A percentile compares a stretch with the other conserved stretches of the same genome.
phyloP scores from a whole-genome alignment of 2,113 vertebrate species.

The Cacatua alba region DNA sequence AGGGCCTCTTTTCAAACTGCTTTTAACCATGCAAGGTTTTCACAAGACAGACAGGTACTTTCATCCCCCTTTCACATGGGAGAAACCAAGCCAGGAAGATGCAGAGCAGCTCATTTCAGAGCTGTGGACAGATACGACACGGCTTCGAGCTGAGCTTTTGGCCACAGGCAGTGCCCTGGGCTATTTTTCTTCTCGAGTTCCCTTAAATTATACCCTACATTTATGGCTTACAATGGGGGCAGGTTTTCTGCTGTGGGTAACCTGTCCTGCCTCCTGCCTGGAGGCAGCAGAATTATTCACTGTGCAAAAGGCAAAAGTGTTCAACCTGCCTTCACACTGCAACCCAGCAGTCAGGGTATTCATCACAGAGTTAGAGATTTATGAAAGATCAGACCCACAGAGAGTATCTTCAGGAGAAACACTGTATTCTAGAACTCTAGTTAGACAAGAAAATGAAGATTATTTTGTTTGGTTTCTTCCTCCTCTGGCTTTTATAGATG shows the following conservation, averaged over 20 bases:
- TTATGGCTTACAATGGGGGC: background rate
- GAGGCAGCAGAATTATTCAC: background rate
- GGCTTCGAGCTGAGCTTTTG: background rate
- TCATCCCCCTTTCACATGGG: background rate
- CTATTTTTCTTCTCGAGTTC: background rate
- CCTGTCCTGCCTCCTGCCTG: background rate
- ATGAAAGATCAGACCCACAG: background rate
- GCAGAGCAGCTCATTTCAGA: rapidly evolving
- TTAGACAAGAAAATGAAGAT: background rate
- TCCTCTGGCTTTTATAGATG: background rate
- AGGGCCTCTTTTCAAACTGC: background rate
- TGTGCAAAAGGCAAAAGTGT: background rate
- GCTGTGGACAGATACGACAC: background rate
- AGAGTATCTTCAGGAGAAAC: background rate
- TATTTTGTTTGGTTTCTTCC: background rate
- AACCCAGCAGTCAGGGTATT: background rate
- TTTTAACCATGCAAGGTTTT: rapidly evolving
- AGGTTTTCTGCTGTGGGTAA: background rate
- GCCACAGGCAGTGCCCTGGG: background rate
- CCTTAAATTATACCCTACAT: background rate
- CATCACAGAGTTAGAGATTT: background rate
- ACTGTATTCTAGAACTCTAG: background rate
- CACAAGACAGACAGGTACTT: rapidly evolving
- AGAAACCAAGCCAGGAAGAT: background rate
- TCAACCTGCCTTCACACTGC: background rate